These are phyloP conservation scores for Poicephalus meyeri DNA, from an alignment of 2,113 vertebrate species.

Conservation along the genomic window DNA sequence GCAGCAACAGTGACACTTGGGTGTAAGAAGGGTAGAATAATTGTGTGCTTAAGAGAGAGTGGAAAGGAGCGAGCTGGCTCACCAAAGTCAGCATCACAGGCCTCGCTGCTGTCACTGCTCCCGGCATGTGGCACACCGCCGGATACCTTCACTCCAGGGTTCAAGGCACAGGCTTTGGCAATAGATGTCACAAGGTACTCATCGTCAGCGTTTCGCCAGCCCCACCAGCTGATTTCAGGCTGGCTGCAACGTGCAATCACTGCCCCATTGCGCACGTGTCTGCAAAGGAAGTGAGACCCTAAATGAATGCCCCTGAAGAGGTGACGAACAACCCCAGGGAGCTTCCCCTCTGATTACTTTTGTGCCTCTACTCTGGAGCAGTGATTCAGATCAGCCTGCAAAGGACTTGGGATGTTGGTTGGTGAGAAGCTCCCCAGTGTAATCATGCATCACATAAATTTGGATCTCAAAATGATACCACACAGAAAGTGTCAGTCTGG, in stretches of 20 bases:
- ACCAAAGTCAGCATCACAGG: constrained; percentile 93
- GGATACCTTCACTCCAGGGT: constrained; percentile 71
- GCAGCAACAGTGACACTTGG: background rate
- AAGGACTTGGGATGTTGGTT: background rate
- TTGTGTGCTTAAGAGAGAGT: accelerated
- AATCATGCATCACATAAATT: too few relatives aligned
- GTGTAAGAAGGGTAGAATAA: accelerated
- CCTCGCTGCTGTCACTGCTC: constrained; percentile 81
- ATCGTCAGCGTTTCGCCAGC: constrained; percentile 96
- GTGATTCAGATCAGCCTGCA: background rate
- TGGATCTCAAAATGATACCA: too few relatives aligned
- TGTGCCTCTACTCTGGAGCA: background rate
- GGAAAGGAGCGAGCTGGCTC: background rate
- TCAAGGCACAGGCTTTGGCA: constrained; percentile 93
- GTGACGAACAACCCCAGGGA: accelerated
- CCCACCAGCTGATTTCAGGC: constrained; percentile 99
- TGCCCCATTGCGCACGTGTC: constrained; percentile 90
- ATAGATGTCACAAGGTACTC: constrained; percentile 97
- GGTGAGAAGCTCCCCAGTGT: background rate
- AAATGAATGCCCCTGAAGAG: accelerated
- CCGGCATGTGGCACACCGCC: constrained; percentile 47
- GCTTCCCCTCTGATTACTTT: background rate
- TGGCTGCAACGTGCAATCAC: constrained; percentile 97
- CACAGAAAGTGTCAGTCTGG: too few relatives aligned
- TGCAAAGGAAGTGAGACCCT: constrained; percentile 39